Evolutionary conservation across 2,888 invertebrate species (phyloP), one percentile per base, ranked within the genome.

Genomic region (Poecilobothrus nobilitatus): DNA sequence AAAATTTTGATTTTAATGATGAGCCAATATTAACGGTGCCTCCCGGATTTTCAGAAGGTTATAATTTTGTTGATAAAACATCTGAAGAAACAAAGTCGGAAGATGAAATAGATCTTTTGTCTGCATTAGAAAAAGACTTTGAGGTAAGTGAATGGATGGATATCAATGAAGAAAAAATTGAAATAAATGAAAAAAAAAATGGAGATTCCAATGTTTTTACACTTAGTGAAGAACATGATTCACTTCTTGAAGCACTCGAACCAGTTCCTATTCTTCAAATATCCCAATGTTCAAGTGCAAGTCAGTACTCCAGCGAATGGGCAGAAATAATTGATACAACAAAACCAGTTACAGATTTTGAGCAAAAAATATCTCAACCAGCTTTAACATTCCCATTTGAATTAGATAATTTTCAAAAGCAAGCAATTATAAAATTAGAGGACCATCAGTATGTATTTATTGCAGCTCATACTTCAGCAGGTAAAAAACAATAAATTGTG

Each of bases 381-480:
- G 97, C 97, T 0, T 89, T 91, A 76, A 86, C 85, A 70, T 95
- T 89, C 82, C 90, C 91, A 1, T 99, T 99, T 82, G 93, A 96
- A 76, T 84, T 98, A 76, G 99, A 99, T 81, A 92, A 88, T 33
- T 99, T 99, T 79, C 99, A 99, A 79, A 97, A 99, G 82, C 92
- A 89, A 85, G 97, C 99, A 1, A 94, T 99, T 70, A 82, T 97
- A 8, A 94, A 93, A 79, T 82, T 99, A 68, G 98, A 99, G 82
- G 90, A 93, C 76, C 91, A 94, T 6, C 15, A 18, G 18, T 95
- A 95, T 79, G 95, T 99, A 0, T 98, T 99, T 81, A 97, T 99
- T 0, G 97, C 99, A 0, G 99, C 99, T 0, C 99, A 99, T 78
- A 99, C 99, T 0, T 99, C 99, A 0, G 99, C 99, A 0, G 95